These are phyloP conservation scores for Manis crassicaudata DNA, from an alignment of 2,797 vertebrate species.

Conservation along the genomic window DNA sequence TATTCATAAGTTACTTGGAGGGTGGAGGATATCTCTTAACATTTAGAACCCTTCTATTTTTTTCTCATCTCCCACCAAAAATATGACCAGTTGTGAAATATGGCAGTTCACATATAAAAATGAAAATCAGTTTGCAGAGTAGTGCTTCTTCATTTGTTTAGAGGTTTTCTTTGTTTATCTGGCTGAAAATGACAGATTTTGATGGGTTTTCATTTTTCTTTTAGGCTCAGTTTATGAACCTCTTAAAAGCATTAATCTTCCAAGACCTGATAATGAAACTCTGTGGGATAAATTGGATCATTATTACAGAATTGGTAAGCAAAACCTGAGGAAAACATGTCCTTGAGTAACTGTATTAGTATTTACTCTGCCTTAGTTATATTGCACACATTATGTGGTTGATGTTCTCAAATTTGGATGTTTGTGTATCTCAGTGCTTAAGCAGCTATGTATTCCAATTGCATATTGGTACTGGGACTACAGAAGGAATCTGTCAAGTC, in stretches of 20 bases:
- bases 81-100: not conserved
- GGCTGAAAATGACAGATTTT: slow-evolving; percentile 41
- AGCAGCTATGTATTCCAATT: not conserved
- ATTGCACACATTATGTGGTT: not conserved
- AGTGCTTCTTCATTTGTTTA: slow-evolving; percentile 6
- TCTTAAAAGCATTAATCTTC: slow-evolving; percentile 93
- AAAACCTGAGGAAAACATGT: not conserved
- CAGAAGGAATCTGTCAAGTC: not conserved
- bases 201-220: slow-evolving; percentile 67
- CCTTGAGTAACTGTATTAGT: not conserved
- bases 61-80: not conserved
- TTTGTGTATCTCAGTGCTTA: not conserved
- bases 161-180: not conserved
- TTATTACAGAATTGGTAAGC: slow-evolving; percentile 95
- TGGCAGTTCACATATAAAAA: not conserved
- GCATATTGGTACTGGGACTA: not conserved
- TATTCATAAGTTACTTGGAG: not conserved
- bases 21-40: not conserved
- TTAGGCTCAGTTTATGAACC: slow-evolving; percentile 98
- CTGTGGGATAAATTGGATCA: slow-evolving; percentile 96
- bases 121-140: not conserved
- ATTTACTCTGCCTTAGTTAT: not conserved
- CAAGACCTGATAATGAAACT: slow-evolving; percentile 89
- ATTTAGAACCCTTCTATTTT: not conserved
- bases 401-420: not conserved